Conservation (phyloP, 2,888 invertebrate genomes). For the Ennomos erosarius region DNA sequence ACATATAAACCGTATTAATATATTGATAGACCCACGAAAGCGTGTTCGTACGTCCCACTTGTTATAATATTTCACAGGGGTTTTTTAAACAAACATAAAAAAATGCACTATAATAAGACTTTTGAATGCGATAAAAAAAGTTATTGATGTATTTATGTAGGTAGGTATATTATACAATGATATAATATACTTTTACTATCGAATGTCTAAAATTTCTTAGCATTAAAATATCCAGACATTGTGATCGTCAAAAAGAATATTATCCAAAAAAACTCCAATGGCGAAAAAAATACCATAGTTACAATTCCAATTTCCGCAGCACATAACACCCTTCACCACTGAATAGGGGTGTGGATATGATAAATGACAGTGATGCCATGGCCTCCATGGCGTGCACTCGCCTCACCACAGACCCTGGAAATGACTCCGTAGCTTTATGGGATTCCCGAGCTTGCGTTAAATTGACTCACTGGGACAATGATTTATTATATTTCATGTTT, state of each 20-base stretch:
- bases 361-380: slow-evolving; percentile 35
- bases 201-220: no score
- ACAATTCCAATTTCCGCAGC: slow-evolving; percentile 25
- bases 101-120: no score
- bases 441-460: slow-evolving; percentile 43
- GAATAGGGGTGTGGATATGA: slow-evolving; percentile 33
- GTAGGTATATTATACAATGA: no score
- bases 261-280: background rate
- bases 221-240: no score
- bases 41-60: no score
- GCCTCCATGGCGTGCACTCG: slow-evolving; percentile 32
- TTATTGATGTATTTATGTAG: no score
- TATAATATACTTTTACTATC: no score
- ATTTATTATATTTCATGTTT: slow-evolving; percentile 36
- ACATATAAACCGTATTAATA: no score
- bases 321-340: slow-evolving; percentile 27
- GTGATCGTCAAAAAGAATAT: background rate
- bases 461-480: slow-evolving; percentile 47
- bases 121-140: no score
- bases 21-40: no score
- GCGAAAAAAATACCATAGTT: slow-evolving; percentile 14
- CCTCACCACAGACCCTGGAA: slow-evolving; percentile 36
- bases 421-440: slow-evolving; percentile 44
- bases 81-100: no score
- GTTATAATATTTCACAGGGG: no score